These are phyloP conservation scores for Rhyacophila evoluta DNA, from an alignment of 2,888 invertebrate genomes.

Conservation along the genomic window DNA sequence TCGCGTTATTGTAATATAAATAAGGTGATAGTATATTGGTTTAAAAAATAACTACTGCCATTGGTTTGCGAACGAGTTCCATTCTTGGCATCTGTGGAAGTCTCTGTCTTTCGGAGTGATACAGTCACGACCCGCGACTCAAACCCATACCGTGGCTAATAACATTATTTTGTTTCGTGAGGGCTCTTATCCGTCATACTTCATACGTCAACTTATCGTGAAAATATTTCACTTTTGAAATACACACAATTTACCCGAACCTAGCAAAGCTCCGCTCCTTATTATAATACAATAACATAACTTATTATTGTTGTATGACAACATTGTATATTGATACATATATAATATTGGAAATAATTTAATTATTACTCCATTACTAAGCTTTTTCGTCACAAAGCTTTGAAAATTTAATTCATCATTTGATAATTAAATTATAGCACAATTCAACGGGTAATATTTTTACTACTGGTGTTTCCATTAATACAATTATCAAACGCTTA, in stretches of 20 bases:
- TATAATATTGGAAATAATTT: no score
- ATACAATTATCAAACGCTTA: no score
- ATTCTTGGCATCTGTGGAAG: neutral
- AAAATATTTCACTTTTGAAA: slow-evolving; percentile 18
- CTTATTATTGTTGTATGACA: no score
- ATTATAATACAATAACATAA: neutral
- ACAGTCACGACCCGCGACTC: slow-evolving; percentile 37
- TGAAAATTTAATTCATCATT: no score
- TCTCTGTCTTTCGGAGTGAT: neutral
- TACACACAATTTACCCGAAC: neutral
- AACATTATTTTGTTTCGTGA: slow-evolving; percentile 44
- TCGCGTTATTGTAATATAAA: no score
- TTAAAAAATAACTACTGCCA: slow-evolving; percentile 3
- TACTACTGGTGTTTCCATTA: no score
- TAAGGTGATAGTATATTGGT: neutral
- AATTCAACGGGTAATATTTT: no score
- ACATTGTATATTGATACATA: no score
- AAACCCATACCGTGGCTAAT: slow-evolving; percentile 38
- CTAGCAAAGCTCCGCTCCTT: neutral
- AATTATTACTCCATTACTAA: no score
- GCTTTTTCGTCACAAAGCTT: no score
- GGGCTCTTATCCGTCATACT: slow-evolving; percentile 29
- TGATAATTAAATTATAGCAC: no score
- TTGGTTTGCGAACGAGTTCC: neutral
- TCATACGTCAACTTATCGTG: slow-evolving; percentile 23